Conservation (phyloP, 2,797 vertebrate species). For the Gambelia wislizenii region DNA sequence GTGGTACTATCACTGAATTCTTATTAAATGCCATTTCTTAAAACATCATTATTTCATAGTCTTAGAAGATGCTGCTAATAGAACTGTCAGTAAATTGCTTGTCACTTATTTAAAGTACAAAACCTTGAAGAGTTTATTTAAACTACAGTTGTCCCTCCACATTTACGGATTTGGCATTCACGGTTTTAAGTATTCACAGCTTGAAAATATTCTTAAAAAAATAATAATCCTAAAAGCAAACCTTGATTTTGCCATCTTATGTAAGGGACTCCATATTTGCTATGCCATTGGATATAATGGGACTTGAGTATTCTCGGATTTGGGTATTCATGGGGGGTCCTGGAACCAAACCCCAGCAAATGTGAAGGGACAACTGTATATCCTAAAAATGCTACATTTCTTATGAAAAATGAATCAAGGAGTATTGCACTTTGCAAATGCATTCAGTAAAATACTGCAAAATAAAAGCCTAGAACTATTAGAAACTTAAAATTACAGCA, state of each 20-base stretch:
- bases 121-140: not conserved
- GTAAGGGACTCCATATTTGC: no score
- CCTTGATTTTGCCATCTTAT: no score
- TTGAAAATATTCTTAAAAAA: no score
- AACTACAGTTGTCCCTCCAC: no score
- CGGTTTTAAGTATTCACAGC: no score
- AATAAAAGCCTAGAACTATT: slow-evolving; percentile 3
- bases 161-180: no score
- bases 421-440: not conserved
- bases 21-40: not conserved
- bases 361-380: no score
- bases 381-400: not conserved
- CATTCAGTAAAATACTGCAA: slow-evolving; percentile 8
- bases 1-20: not conserved
- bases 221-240: no score
- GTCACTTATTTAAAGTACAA: slow-evolving; percentile 23
- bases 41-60: not conserved
- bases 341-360: no score
- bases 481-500: slow-evolving; percentile 29
- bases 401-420: not conserved
- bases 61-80: slow-evolving; percentile 7
- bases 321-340: no score
- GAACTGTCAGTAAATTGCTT: slow-evolving; percentile 5
- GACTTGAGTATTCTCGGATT: no score
- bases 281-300: no score